Evolutionary conservation across 2,888 invertebrate genomes (phyloP).

Genomic region (Byasa hedistus): DNA sequence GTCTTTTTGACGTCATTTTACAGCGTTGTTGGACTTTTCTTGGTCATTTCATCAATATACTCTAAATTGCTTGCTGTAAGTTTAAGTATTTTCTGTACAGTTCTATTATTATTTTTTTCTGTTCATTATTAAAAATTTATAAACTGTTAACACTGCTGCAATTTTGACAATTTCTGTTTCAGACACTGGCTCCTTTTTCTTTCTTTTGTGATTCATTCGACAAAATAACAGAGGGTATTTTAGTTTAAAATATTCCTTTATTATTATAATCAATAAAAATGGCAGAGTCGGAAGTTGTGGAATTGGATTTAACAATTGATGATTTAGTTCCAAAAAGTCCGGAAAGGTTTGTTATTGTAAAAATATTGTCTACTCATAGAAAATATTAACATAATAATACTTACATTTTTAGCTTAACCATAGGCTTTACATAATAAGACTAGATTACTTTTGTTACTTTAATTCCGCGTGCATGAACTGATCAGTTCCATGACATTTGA

Average conservation of each 20-base stretch:
- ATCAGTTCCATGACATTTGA: conserved; percentile 58
- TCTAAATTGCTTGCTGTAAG: no score
- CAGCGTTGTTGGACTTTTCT: no score
- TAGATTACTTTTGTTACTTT: neutral
- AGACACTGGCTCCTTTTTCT: conserved; percentile 21
- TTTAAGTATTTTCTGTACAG: no score
- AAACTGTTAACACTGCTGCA: neutral
- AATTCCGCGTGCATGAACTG: conserved; percentile 2
- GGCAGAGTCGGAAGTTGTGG: conserved; percentile 71
- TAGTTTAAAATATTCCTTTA: conserved; percentile 22
- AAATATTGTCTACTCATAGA: neutral
- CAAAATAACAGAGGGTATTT: conserved; percentile 54
- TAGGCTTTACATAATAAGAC: neutral
- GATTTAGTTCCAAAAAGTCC: conserved; percentile 76
- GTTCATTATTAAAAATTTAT: neutral
- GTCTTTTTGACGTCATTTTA: no score
- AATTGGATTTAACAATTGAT: conserved; percentile 71
- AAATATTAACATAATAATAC: neutral
- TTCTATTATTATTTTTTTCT: neutral
- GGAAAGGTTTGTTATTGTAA: conserved; percentile 58
- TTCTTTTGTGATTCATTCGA: conserved; percentile 65
- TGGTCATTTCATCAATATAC: no score
- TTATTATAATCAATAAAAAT: conserved; percentile 46
- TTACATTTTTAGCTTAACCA: neutral
- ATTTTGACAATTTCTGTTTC: neutral